These are phyloP conservation scores for Deroplatys truncata DNA, from an alignment of 2,888 invertebrate species.

Conservation along the genomic window DNA sequence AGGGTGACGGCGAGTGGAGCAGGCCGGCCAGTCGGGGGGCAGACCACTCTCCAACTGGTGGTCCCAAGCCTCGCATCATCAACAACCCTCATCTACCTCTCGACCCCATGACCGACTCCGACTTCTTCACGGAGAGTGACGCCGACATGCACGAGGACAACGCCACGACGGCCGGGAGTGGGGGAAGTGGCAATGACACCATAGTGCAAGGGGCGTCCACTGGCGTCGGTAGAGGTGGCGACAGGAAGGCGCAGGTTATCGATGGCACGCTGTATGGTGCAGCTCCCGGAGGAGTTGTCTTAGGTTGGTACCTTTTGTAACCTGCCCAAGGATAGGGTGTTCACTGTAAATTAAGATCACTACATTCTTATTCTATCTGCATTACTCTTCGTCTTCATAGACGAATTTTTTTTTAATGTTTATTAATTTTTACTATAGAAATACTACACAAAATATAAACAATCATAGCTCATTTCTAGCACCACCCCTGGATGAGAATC, in stretches of 20 bases:
- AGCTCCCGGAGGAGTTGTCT: not conserved
- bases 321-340: too few species aligned
- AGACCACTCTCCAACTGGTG: constrained; percentile 64
- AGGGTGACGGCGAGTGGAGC: constrained; percentile 88
- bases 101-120: constrained; percentile 85
- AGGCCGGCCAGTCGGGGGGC: constrained; percentile 78
- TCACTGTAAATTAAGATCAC: too few species aligned
- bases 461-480: too few species aligned
- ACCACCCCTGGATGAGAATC: too few species aligned
- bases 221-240: constrained; percentile 61
- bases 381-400: too few species aligned
- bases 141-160: constrained; percentile 76
- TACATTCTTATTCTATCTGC: too few species aligned
- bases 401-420: too few species aligned
- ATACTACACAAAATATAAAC: too few species aligned
- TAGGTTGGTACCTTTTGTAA: not conserved
- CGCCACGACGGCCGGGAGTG: constrained; percentile 36
- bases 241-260: constrained; percentile 77
- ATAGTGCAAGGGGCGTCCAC: constrained; percentile 45
- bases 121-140: constrained; percentile 87
- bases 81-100: not conserved
- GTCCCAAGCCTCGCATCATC: constrained; percentile 40
- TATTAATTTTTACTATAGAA: too few species aligned
- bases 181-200: constrained; percentile 59
- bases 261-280: constrained; percentile 82